Evolutionary conservation across 2,113 vertebrate genomes (phyloP), one percentile per base, ranked within the genome.

Genomic region (Rallus limicola): DNA sequence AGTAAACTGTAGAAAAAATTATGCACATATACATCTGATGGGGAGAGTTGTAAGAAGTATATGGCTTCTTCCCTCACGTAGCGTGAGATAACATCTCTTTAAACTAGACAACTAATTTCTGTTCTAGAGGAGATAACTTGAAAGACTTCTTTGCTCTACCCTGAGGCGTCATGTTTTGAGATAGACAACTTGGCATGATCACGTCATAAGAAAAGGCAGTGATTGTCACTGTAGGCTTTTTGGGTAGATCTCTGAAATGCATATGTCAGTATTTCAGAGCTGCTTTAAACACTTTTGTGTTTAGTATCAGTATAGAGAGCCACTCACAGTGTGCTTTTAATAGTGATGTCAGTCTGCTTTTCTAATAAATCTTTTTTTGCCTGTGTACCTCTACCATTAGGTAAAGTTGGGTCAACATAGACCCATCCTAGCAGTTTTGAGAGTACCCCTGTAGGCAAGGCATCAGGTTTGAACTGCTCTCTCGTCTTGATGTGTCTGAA

Each of bases 1-100:
- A 95, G 94, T 93, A 95, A 96, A 96, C 86, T 94, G 92, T 83
- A 92, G 95, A 93, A 92, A 92, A 92, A 95, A 93, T 91, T 86
- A 72, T 64, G 59, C 84, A 92, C 77, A 87, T 91, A 88, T 69
- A 79, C 86, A 91, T 93, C 80, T 86, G 56, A 95, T 78, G 74
- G 69, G 65, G 84, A 79, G 83, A 89, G 81, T 88, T 91, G 42
- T 78, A 95, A 81, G 56, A 55, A 91, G 38, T 75, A 29, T 84
- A 82, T 72, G 77, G n/a, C 86, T 86, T 90, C 86, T 92, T 93
- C 88, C 64, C 78, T 81, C 86, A 68, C 0, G 12, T 64, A 68
- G 12, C 34, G 60, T 31, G 50, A 95, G 95, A 95, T 94, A 95
- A 91, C 83, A 92, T 95, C 92, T 84, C 53, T 83, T 92, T 75